Conservation (phyloP, 2,113 vertebrate species). For the Bothrops jararaca region DNA sequence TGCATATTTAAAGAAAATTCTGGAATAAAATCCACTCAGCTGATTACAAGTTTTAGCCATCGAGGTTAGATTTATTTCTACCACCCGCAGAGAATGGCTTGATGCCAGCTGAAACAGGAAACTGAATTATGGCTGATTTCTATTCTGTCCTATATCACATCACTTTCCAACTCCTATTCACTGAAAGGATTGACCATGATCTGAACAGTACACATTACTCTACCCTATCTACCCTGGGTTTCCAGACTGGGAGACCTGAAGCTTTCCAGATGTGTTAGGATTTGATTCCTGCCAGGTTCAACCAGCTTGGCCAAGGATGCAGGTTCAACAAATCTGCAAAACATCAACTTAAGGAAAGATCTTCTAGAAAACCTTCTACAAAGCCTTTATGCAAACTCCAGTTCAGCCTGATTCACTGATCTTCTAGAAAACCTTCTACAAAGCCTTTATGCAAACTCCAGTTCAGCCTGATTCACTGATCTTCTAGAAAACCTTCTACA, state of each 20-base stretch:
- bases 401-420: background rate
- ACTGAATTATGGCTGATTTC: background rate
- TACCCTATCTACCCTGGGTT: background rate
- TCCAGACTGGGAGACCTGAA: background rate
- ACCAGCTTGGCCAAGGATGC: background rate
- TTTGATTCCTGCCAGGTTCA: background rate
- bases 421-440: too few species aligned
- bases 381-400: background rate
- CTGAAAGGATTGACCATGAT: background rate
- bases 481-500: too few species aligned
- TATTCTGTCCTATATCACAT: rapidly evolving
- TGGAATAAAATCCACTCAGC: background rate
- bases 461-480: too few species aligned
- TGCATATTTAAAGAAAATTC: background rate
- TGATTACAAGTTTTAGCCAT: background rate
- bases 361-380: background rate
- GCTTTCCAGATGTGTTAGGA: background rate
- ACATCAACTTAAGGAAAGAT: background rate
- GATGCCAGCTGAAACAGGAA: background rate
- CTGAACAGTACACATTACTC: background rate
- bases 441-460: too few species aligned
- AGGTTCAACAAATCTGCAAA: background rate
- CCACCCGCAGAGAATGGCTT: background rate
- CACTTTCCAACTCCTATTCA: background rate
- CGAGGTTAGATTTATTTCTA: background rate